Conservation (phyloP, 1,140 invertebrate genomes). For the Paralvinella palmiformis region DNA sequence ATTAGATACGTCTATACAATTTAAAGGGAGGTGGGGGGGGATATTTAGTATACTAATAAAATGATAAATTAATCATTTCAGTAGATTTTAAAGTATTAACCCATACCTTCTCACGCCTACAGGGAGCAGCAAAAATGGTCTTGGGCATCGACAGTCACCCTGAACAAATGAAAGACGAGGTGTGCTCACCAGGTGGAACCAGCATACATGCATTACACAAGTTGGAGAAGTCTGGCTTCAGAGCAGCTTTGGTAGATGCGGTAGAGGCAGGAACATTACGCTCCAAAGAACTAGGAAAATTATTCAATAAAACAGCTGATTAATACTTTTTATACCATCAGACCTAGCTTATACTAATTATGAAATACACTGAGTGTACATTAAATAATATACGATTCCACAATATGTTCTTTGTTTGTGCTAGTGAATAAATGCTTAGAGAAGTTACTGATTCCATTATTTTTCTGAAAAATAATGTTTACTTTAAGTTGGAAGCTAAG, state of each 20-base stretch:
- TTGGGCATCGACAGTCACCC: conserved; percentile 63
- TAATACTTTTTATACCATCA: no score
- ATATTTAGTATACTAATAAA: neutral
- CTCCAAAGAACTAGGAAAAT: conserved; percentile 8
- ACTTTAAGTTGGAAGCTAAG: no score
- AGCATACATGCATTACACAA: conserved; percentile 80
- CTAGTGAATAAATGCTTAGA: no score
- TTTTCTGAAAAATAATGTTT: no score
- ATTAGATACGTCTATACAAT: neutral
- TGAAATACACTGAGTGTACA: no score
- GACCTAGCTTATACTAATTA: no score
- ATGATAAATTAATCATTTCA: neutral
- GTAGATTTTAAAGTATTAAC: neutral
- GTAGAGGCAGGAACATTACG: conserved; percentile 60
- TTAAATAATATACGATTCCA: no score
- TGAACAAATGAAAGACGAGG: conserved; percentile 53
- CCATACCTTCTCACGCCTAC: conserved; percentile 3
- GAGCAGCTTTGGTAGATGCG: conserved; percentile 76
- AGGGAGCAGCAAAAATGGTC: conserved; percentile 86
- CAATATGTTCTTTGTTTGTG: no score
- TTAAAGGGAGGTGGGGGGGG: neutral
- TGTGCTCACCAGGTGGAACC: conserved; percentile 87
- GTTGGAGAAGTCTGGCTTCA: conserved; percentile 74
- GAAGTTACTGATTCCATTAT: no score
- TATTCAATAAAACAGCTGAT: no score